A percentile compares a stretch with the other conserved stretches of the same genome.
Evolutionary conservation across 2,113 vertebrate species (phyloP).

Genomic region (Xenopus borealis): DNA sequence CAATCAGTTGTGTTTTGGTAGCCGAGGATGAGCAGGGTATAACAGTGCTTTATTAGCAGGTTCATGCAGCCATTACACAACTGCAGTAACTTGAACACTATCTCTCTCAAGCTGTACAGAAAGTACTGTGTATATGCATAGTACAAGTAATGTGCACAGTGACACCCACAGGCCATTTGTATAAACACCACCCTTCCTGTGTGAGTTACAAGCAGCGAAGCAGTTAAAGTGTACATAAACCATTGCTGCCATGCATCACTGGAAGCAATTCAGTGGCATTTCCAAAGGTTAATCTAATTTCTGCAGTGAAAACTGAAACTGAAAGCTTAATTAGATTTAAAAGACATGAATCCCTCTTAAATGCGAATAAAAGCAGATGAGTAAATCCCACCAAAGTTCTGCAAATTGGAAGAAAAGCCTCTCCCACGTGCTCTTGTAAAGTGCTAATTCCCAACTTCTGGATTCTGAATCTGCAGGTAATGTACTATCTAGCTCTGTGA

Average conservation of each 20-base stretch:
- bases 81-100: too few species aligned
- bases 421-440: not conserved
- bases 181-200: too few species aligned
- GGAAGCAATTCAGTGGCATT: slow-evolving; percentile 32
- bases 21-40: too few species aligned
- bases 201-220: slow-evolving; percentile 17
- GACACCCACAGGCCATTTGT: too few species aligned
- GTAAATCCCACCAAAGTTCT: not conserved
- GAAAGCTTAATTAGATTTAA: slow-evolving; percentile 18
- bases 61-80: too few species aligned
- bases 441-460: not conserved
- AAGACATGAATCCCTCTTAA: slow-evolving; percentile 26
- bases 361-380: slow-evolving; percentile 4
- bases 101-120: too few species aligned
- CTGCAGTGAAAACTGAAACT: slow-evolving; percentile 23
- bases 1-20: too few species aligned
- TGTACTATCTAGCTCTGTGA: too few species aligned
- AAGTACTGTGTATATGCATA: too few species aligned
- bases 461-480: too few species aligned
- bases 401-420: not conserved
- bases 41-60: too few species aligned
- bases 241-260: slow-evolving; percentile 26
- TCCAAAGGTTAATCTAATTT: slow-evolving; percentile 43
- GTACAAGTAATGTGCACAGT: too few species aligned
- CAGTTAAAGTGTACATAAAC: slow-evolving; percentile 29